Percentiles rank a stretch among this genome's conserved stretches.
Evolutionary conservation across 2,797 vertebrate genomes (phyloP).

Genomic region (Loris lydekkerianus): DNA sequence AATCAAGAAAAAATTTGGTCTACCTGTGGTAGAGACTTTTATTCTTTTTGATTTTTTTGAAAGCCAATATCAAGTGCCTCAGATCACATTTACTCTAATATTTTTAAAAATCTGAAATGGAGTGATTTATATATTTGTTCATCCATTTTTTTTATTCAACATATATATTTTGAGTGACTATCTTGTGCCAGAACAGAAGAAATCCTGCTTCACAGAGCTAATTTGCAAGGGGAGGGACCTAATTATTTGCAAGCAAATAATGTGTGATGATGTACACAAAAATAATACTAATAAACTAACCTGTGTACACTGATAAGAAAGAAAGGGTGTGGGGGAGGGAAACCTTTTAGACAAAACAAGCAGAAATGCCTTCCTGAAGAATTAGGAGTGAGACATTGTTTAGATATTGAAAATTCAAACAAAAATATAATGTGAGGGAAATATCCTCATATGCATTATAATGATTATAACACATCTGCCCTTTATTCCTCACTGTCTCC

Average conservation of each 20-base stretch:
- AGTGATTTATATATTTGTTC: background rate
- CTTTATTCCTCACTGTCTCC: constrained; percentile 16
- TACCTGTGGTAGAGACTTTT: background rate
- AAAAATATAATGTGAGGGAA: constrained; percentile 19
- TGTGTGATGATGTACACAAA: background rate
- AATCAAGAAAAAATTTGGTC: background rate
- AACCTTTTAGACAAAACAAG: constrained; percentile 13
- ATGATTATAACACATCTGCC: background rate
- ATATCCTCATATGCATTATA: constrained; percentile 25
- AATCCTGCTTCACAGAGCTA: background rate
- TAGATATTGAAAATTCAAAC: constrained; percentile 35
- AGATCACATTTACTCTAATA: background rate
- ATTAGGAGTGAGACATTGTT: background rate
- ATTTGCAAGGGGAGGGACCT: constrained; percentile 10
- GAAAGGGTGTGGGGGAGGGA: background rate
- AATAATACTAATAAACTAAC: background rate
- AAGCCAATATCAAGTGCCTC: background rate
- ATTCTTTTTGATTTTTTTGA: background rate
- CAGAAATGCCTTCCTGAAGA: background rate
- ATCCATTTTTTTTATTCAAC: background rate
- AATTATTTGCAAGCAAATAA: constrained; percentile 6
- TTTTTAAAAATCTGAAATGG: background rate
- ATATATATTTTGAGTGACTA: background rate
- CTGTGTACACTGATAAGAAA: background rate
- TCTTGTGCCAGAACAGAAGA: background rate